Percentiles rank a stretch among this genome's conserved stretches.
These are phyloP conservation scores for Choloepus hoffmanni DNA, from an alignment of 2,113 vertebrate genomes.

Conservation along the genomic window DNA sequence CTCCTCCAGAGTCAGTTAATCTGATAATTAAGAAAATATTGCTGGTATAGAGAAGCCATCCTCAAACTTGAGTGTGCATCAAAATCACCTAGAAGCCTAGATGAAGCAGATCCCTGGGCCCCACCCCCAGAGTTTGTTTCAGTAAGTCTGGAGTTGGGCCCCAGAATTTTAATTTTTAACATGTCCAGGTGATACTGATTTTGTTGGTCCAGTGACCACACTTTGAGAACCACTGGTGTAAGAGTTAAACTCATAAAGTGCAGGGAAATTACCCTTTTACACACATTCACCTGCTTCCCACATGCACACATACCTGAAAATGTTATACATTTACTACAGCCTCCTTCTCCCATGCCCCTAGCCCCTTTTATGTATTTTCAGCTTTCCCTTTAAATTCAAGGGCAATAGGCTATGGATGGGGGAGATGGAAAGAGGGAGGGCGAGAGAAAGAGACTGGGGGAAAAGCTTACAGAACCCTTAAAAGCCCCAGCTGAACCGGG, in stretches of 20 bases:
- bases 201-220: neutral
- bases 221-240: neutral
- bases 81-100: neutral
- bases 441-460: neutral
- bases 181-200: neutral
- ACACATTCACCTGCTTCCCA: neutral
- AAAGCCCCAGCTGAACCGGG: neutral
- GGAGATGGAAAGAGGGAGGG: neutral
- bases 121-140: neutral
- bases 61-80: neutral
- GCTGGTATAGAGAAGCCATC: neutral
- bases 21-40: neutral
- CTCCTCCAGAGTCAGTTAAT: neutral
- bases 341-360: neutral
- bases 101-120: neutral
- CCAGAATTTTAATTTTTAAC: neutral
- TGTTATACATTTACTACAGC: fast-evolving
- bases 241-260: neutral
- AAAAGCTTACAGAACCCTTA: too few relatives aligned
- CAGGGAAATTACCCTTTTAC: fast-evolving
- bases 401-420: neutral
- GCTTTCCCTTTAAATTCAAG: neutral
- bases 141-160: fast-evolving
- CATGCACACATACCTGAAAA: neutral
- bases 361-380: neutral